Conservation (phyloP, 1,140 invertebrate genomes). For the Batillaria attramentaria region DNA sequence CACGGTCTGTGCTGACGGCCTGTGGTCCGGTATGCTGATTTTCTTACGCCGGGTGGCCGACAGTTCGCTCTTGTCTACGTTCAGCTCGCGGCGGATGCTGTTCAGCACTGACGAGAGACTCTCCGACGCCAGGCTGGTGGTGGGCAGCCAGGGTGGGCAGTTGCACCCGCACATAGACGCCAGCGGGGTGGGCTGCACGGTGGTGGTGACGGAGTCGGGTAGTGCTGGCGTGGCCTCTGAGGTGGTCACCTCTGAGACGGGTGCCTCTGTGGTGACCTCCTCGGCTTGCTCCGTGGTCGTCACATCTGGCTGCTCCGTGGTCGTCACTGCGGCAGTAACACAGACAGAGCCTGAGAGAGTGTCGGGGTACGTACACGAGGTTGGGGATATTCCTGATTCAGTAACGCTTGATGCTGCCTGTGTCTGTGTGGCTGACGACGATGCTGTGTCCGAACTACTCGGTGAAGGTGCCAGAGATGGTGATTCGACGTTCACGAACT, state of each 20-base stretch:
- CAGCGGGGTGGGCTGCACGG: background rate
- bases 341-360: background rate
- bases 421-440: too few relatives aligned
- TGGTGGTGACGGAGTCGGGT: background rate
- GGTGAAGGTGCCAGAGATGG: too few relatives aligned
- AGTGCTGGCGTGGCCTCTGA: background rate
- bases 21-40: constrained; percentile 27
- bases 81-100: constrained; percentile 38
- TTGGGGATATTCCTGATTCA: background rate
- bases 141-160: constrained; percentile 21
- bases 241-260: background rate
- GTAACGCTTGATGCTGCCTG: too few relatives aligned
- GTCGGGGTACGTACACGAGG: background rate
- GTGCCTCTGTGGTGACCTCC: background rate
- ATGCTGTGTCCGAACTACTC: too few relatives aligned
- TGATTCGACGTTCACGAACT: too few relatives aligned
- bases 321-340: background rate
- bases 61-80: constrained; percentile 30
- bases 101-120: constrained; percentile 23
- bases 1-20: constrained; percentile 35
- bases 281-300: background rate
- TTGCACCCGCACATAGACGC: constrained; percentile 26
- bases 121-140: constrained; percentile 14
- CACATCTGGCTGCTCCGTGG: constrained; percentile 2
- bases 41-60: constrained; percentile 33